Base-by-base conservation (phyloP, 2,888 invertebrate species). In the Noctuana brunneofusca region DNA sequence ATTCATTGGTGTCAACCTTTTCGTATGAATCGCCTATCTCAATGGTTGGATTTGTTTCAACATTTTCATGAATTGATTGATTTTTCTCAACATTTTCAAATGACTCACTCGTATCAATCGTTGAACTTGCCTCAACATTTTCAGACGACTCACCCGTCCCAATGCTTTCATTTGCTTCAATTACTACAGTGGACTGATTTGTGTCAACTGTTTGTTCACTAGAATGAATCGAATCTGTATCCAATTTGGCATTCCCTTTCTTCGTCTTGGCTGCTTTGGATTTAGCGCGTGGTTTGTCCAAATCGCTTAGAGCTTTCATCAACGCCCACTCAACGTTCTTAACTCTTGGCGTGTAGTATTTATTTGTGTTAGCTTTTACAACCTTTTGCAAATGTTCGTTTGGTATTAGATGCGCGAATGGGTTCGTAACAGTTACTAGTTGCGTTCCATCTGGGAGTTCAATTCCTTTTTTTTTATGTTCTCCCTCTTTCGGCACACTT, bases 331-430 rank as follows among this genome's bases (percentile, higher is more conserved):
- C 76, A 8, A 83, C 77, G 57, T 89, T 75, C 1, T 64, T 73
- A 0, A 65, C 24, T 43, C 76, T 84, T 0, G 80, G 69, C n/a
- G 79, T 79, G 32, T 86, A 85, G 56, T 83, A 75, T n/a, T 78
- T 84, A 12, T 74, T 79, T 1, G 68, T 78, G 0, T 52, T 0
- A 66, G 67, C 14, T 12, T 75, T 68, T 0, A 81, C 1, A 0
- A 83, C 66, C 6, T 80, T 69, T 0, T 82, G 74, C 0, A 86
- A 66, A 0, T 73, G 60, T 0, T 68, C 79, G 3, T 78, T 71
- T 0, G 80, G 80, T 0, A 90, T 46, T 0, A 90, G 69, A 69
- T 90, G 90, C 0, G 87, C 84, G n/a, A 88, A 65, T 0, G 89
- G 90, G 54, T 90, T 60, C n/a, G n/a, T 38, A 0, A 84, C 83